Conservation (phyloP, 2,888 invertebrate genomes). For the Bombylius discolor region DNA sequence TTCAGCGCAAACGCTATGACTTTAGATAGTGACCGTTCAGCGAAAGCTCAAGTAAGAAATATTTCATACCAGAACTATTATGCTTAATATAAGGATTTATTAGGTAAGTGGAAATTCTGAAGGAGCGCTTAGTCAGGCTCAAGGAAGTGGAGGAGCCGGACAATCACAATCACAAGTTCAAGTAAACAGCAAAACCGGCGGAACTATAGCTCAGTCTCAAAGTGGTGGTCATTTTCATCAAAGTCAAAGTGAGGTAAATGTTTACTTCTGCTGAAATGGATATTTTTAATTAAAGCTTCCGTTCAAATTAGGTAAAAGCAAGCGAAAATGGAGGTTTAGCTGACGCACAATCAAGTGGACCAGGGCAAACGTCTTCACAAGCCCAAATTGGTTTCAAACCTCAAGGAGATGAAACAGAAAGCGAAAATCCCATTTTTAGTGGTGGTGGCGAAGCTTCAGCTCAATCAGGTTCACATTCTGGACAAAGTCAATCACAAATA, state of each 20-base stretch:
- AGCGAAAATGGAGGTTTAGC: slow-evolving; percentile 72
- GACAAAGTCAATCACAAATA: slow-evolving; percentile 71
- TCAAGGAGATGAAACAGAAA: slow-evolving; percentile 40
- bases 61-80: neutral
- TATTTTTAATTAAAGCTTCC: neutral
- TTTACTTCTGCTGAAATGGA: too few relatives aligned
- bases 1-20: slow-evolving; percentile 75
- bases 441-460: slow-evolving; percentile 70
- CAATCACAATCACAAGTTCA: slow-evolving; percentile 68
- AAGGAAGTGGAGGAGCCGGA: slow-evolving; percentile 58
- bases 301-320: slow-evolving; percentile 63
- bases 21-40: slow-evolving; percentile 58
- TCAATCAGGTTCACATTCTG: slow-evolving; percentile 59
- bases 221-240: slow-evolving; percentile 62
- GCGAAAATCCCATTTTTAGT: slow-evolving; percentile 45
- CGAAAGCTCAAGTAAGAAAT: slow-evolving; percentile 40
- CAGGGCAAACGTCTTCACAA: slow-evolving; percentile 74
- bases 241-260: slow-evolving; percentile 37
- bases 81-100: too few relatives aligned
- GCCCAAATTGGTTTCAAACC: slow-evolving; percentile 80
- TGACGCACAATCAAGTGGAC: slow-evolving; percentile 73
- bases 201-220: slow-evolving; percentile 61
- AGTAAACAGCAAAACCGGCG: slow-evolving; percentile 60
- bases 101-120: slow-evolving; percentile 57
- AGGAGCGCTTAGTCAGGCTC: slow-evolving; percentile 62